Evolutionary conservation across 2,888 invertebrate genomes (phyloP).

Genomic region (Lasiommata megera): DNA sequence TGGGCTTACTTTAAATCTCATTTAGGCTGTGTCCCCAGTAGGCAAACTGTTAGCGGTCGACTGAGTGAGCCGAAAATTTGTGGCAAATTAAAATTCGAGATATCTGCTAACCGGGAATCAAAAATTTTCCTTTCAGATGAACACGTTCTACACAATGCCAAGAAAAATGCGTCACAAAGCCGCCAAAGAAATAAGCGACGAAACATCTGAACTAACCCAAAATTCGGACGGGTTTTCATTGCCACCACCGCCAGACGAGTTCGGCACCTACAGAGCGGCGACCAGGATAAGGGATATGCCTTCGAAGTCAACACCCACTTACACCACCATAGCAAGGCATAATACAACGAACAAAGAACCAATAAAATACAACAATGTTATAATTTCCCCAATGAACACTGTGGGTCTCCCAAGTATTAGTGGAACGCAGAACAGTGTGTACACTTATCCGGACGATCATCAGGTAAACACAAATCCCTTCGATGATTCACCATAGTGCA

Average conservation of each 20-base stretch:
- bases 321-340: slow-evolving; percentile 59
- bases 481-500: slow-evolving; percentile 48
- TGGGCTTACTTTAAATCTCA: no score
- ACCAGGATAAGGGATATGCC: slow-evolving; percentile 65
- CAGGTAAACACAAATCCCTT: slow-evolving; percentile 72
- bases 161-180: slow-evolving; percentile 65
- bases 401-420: slow-evolving; percentile 66
- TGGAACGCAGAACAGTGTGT: slow-evolving; percentile 54
- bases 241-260: slow-evolving; percentile 74
- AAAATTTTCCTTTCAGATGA: slow-evolving; percentile 54
- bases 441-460: slow-evolving; percentile 67
- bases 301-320: slow-evolving; percentile 56
- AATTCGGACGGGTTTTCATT: slow-evolving; percentile 70
- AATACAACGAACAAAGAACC: slow-evolving; percentile 52
- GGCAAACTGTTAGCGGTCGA: no score
- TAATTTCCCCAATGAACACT: slow-evolving; percentile 63
- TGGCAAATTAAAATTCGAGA: no score
- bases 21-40: no score
- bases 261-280: slow-evolving; percentile 64
- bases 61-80: no score
- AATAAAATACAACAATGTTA: slow-evolving; percentile 50
- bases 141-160: slow-evolving; percentile 75
- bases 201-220: slow-evolving; percentile 67
- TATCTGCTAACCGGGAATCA: no score
- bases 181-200: slow-evolving; percentile 65